Evolutionary conservation across 2,797 vertebrate genomes (phyloP).

Genomic region (Dromococcyx pavoninus): DNA sequence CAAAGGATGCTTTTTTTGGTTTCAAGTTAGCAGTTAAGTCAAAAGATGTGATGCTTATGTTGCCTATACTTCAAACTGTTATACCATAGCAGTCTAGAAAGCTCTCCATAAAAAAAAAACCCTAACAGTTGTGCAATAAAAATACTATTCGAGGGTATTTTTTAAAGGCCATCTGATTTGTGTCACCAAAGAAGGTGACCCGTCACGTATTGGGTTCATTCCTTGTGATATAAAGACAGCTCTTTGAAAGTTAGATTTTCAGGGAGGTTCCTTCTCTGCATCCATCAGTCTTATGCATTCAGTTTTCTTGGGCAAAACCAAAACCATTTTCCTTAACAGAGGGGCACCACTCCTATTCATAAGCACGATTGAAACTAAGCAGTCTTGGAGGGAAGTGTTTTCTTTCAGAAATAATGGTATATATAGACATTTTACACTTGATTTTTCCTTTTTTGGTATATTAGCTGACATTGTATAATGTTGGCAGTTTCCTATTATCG

Average conservation of each 20-base stretch:
- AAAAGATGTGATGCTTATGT: not conserved
- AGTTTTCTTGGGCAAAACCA: not conserved
- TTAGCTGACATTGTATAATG: not conserved
- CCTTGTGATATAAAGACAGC: not conserved
- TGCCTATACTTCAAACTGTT: not conserved
- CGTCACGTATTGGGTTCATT: fast-evolving
- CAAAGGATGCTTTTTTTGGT: not conserved
- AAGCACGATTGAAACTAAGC: not conserved
- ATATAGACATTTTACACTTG: not conserved
- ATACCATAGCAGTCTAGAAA: not conserved
- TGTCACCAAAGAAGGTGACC: not conserved
- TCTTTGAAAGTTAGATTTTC: not conserved
- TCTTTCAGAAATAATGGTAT: not conserved
- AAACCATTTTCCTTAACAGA: not conserved
- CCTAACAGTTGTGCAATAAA: not conserved
- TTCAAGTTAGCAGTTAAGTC: not conserved
- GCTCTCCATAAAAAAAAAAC: not conserved
- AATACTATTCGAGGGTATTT: not conserved
- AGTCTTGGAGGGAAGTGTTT: not conserved
- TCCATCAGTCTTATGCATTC: not conserved
- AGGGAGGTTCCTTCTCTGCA: not conserved
- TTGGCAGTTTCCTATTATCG: not conserved
- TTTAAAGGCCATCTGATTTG: not conserved
- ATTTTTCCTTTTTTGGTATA: slow-evolving; percentile 43
- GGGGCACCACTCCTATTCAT: not conserved